Evolutionary conservation across 2,888 invertebrate genomes (phyloP), one percentile per base, ranked within the genome.

Genomic region (Melinaea marsaeus): DNA sequence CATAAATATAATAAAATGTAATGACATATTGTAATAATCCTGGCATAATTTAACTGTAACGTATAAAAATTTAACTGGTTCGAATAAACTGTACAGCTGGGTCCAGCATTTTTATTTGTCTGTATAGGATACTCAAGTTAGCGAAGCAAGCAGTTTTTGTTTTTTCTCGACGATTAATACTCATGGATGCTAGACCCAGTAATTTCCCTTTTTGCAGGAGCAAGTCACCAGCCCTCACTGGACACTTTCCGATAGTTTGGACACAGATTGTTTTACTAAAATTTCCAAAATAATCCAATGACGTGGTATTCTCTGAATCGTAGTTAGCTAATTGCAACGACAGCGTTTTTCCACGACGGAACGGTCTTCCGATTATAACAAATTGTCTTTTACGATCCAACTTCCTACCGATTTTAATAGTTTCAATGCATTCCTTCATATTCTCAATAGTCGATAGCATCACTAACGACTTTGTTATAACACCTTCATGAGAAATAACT

Each of bases 141-240:
- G 80, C 79, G 67, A 88, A 89, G 71, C 81, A 88, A 0, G 80
- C 82, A 4, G 78, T 60, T 60, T 77, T 80, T 61, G 71, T 77
- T 34, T 71, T 68, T 1, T 74, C 76, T n/a, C 71, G 71, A 13
- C 73, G 72, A 33, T 80, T 75, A 3, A 76, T 72, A 60, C 80
- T 84, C 0, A 80, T 81, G 9, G 84, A 79, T 0, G 88, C 83
- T 48, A 90, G 67, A 0, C 89, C 89, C 60, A 76, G 80, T 9
- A 89, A 67, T 2, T 65, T 61, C 0, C 74, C 79, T 6, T 74
- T 73, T 67, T 89, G 89, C 5, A 87, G 66, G 57, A 90, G 69
- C 22, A 90, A 72, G 63, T 90, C 90, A 1, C 90, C 86, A 13
- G 81, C 83, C 1, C 79, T 77, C 2, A 88, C 81, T 0, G 87